Base-by-base conservation (phyloP, 2,113 vertebrate species). In the Athene cunicularia region DNA sequence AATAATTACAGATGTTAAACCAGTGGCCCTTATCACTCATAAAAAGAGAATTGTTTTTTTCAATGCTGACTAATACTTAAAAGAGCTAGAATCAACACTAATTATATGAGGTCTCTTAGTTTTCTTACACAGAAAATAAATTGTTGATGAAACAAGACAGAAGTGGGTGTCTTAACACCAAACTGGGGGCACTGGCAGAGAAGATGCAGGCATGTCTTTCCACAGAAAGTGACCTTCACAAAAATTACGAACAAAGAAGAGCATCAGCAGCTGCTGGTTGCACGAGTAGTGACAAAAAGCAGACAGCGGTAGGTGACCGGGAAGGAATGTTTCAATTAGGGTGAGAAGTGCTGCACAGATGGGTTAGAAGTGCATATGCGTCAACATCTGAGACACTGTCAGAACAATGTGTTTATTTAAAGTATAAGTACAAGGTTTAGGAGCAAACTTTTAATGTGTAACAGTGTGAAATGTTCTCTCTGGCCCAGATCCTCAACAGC, bases 1-100 rank as follows among this genome's bases (percentile, higher is more conserved):
- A 97, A 89, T 97, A 96, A 97, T 95, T 95, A 93, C 7, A 74
- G 43, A 41, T 88, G 43, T 93, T 86, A 92, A 93, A 88, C 24
- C 86, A 90, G 87, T 59, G 90, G 55, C n/a, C 70, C 50, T 93
- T 87, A 85, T 55, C 63, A 81, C 76, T 58, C 39, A 94, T 52
- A 82, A 91, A 88, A 33, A 92, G 64, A 53, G 90, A 75, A 84
- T 55, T 92, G 55, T 11, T 1, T 60, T 88, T 92, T 96, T 86
- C 37, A 60, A 33, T 79, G 72, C 71, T 86, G 47, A 33, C 14
- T 71, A 32, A 71, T 59, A 45, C 23, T 50, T 47, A 30, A 23
- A 23, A 80, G 28, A 66, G 52, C 14, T 45, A 76, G 13, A 52
- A 52, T 60, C 37, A 88, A 41, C 90, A 74, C 11, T 68, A 26